A percentile compares a stretch with the other conserved stretches of the same genome.
phyloP scores from a whole-genome alignment of 1,140 invertebrate species.

The Procambarus virginalis region DNA sequence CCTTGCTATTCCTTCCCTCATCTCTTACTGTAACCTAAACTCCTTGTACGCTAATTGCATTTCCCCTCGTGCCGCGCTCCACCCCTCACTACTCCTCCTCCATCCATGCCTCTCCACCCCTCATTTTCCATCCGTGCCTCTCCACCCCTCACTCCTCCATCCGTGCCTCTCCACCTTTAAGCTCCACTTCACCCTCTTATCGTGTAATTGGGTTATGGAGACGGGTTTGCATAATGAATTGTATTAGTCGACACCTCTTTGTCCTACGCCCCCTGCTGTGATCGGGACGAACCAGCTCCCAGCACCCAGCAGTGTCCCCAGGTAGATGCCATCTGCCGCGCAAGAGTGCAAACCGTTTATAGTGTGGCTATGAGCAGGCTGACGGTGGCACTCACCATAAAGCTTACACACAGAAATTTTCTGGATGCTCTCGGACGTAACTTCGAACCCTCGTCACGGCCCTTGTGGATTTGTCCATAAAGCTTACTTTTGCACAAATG shows the following conservation, averaged over 20 bases:
- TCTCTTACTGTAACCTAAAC: conserved; percentile 20
- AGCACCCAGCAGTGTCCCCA: background rate
- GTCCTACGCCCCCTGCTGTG: conserved; percentile 31
- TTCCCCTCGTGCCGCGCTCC: background rate
- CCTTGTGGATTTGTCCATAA: too few species aligned
- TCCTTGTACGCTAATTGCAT: conserved; percentile 12
- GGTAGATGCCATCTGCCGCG: background rate
- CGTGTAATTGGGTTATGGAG: conserved; percentile 49
- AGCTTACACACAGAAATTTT: too few species aligned
- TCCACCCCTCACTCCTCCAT: background rate
- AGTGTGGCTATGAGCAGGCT: background rate
- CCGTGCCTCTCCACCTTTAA: conserved; percentile 42
- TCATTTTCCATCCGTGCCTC: too few species aligned
- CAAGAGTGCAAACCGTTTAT: background rate
- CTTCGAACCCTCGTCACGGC: too few species aligned
- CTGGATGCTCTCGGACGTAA: too few species aligned
- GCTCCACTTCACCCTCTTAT: conserved; percentile 47
- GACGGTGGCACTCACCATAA: too few species aligned
- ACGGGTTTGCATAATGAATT: conserved; percentile 57
- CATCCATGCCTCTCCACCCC: too few species aligned
- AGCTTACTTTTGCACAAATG: too few species aligned
- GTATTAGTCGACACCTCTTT: conserved; percentile 53
- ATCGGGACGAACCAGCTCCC: background rate
- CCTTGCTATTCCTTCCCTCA: background rate
- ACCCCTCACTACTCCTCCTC: background rate